These are phyloP conservation scores for Nemapogon koenigi DNA, from an alignment of 2,888 invertebrate genomes.

Conservation along the genomic window DNA sequence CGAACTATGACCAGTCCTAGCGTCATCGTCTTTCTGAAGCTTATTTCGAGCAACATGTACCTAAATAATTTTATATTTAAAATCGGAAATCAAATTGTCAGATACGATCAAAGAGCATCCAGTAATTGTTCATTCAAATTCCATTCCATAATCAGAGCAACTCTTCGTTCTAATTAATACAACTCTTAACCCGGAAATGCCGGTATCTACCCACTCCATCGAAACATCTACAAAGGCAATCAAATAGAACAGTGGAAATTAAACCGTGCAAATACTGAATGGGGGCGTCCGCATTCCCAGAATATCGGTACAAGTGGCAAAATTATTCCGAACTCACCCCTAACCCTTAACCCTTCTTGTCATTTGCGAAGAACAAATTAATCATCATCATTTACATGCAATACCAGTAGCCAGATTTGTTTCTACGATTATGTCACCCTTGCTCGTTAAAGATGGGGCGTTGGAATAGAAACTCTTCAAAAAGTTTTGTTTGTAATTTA, in stretches of 20 bases:
- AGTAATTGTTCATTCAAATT: constrained; percentile 22
- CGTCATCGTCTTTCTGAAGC: no score
- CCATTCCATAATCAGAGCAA: constrained; percentile 23
- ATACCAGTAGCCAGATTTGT: constrained; percentile 61
- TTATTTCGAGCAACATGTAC: no score
- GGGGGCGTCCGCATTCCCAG: constrained; percentile 31
- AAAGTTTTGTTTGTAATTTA: neutral
- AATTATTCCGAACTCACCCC: constrained; percentile 32
- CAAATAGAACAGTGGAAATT: constrained; percentile 50
- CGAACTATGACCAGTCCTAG: no score
- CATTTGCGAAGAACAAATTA: constrained; percentile 62
- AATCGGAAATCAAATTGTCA: no score
- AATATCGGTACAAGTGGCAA: constrained; percentile 48
- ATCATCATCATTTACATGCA: constrained; percentile 66
- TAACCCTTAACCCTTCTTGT: constrained; percentile 60
- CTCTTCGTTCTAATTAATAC: constrained; percentile 46
- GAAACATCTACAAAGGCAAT: constrained; percentile 57
- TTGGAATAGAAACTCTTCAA: constrained; percentile 29
- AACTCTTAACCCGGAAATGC: constrained; percentile 53
- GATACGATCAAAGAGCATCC: constrained; percentile 3
- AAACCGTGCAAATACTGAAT: constrained; percentile 41
- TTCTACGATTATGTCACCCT: constrained; percentile 62
- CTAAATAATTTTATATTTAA: no score
- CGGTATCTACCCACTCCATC: constrained; percentile 45
- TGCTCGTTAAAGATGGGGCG: constrained; percentile 43